Evolutionary conservation across 1,140 invertebrate species (phyloP).

Genomic region (Plectrocnemia conspersa): DNA sequence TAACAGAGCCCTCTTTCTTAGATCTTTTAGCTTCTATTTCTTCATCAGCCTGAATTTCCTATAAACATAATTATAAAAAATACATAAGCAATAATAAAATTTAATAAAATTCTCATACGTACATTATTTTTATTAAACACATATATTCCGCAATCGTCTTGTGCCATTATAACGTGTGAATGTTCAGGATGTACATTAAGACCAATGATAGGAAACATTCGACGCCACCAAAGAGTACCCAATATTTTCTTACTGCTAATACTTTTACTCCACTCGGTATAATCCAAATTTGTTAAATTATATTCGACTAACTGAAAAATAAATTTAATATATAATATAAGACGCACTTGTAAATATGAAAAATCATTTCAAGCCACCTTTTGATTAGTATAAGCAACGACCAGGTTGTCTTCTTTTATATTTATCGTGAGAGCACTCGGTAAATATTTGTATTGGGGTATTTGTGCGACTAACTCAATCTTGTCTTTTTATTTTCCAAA

Average conservation of each 20-base stretch:
- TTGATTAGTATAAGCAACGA: constrained; percentile 67
- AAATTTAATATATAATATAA: constrained; percentile 22
- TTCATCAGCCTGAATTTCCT: constrained; percentile 15
- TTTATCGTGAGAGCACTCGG: constrained; percentile 64
- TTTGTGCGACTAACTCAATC: constrained; percentile 42
- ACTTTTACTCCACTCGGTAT: constrained; percentile 46
- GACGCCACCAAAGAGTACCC: constrained; percentile 13
- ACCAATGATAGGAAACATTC: constrained; percentile 24
- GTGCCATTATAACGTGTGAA: constrained; percentile 17
- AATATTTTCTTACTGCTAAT: constrained; percentile 5
- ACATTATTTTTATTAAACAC: constrained; percentile 26
- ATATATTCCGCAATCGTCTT: constrained; percentile 28
- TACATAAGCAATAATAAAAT: background rate
- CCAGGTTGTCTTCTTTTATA: constrained; percentile 49
- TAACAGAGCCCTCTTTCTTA: constrained; percentile 5
- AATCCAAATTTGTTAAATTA: constrained; percentile 52
- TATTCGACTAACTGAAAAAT: constrained; percentile 64
- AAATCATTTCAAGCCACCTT: constrained; percentile 51
- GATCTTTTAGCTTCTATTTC: constrained; percentile 16
- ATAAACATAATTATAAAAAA: constrained; percentile 8
- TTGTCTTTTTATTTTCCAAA: constrained; percentile 50
- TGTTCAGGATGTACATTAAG: constrained; percentile 24
- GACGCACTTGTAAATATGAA: constrained; percentile 8
- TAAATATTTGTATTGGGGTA: constrained; percentile 62
- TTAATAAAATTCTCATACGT: background rate